Conservation (phyloP, 2,888 invertebrate genomes). For the Brenthis ino region DNA sequence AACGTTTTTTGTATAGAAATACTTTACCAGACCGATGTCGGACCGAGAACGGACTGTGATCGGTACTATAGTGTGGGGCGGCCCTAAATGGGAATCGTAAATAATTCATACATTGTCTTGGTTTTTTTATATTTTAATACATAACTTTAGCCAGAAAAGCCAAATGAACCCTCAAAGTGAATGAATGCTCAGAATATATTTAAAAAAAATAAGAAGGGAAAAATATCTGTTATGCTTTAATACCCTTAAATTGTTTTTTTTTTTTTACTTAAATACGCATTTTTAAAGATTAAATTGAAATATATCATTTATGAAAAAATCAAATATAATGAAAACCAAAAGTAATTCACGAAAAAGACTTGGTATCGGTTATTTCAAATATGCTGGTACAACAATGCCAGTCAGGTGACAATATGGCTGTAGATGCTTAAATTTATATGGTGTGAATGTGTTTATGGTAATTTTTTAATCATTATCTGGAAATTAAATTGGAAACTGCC, state of each 20-base stretch:
- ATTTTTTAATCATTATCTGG: constrained; percentile 1
- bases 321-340: neutral
- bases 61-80: too few relatives aligned
- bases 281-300: too few relatives aligned
- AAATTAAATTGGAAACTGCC: constrained; percentile 10
- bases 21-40: too few relatives aligned
- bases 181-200: too few relatives aligned
- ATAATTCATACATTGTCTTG: neutral
- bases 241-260: too few relatives aligned
- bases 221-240: too few relatives aligned
- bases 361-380: neutral
- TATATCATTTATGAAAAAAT: neutral
- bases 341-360: neutral
- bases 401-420: constrained; percentile 14
- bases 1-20: too few relatives aligned
- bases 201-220: too few relatives aligned
- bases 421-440: constrained; percentile 20
- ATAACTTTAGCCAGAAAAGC: constrained; percentile 1
- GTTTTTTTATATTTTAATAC: neutral
- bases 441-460: constrained; percentile 5
- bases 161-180: constrained; percentile 1
- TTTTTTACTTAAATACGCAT: too few relatives aligned
- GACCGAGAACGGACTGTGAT: too few relatives aligned
- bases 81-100: too few relatives aligned
- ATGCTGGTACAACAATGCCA: neutral